These are phyloP conservation scores for Stenotaenia linearis DNA, from an alignment of 2,888 invertebrate genomes.

Conservation along the genomic window DNA sequence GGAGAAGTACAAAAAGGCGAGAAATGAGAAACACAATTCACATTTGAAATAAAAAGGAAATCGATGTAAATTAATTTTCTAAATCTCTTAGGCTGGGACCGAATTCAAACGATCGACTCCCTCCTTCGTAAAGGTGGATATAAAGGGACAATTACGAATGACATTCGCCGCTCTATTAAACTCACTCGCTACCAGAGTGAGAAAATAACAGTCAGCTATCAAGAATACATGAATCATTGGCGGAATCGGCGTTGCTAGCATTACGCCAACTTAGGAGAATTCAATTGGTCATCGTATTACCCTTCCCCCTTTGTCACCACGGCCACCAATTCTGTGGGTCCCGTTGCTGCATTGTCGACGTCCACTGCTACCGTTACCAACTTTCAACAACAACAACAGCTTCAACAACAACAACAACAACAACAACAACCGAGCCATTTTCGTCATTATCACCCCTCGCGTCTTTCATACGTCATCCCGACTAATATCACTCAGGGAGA, in stretches of 20 bases:
- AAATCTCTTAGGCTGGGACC: slow-evolving; percentile 82
- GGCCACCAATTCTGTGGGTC: neutral
- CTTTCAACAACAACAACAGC: slow-evolving; percentile 3
- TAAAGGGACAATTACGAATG: slow-evolving; percentile 82
- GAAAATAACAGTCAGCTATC: slow-evolving; percentile 82
- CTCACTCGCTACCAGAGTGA: slow-evolving; percentile 95
- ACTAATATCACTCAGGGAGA: slow-evolving; percentile 30
- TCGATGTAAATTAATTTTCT: neutral
- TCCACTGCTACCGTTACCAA: slow-evolving; percentile 21
- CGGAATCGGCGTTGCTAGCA: slow-evolving; percentile 59
- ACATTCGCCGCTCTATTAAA: slow-evolving; percentile 80
- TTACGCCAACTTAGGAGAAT: slow-evolving; percentile 35
- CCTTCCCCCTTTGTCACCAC: slow-evolving; percentile 26
- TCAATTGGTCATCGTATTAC: slow-evolving; percentile 30
- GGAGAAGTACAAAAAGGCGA: no score
- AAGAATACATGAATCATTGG: slow-evolving; percentile 60
- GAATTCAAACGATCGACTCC: slow-evolving; percentile 96
- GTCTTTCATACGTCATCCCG: slow-evolving; percentile 32
- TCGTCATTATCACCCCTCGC: slow-evolving; percentile 22
- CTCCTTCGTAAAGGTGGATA: slow-evolving; percentile 94
- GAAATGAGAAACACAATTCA: no score
- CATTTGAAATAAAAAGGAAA: no score
- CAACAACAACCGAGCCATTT: slow-evolving; percentile 31
- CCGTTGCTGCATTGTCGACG: neutral
- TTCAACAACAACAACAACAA: slow-evolving; percentile 29